Evolutionary conservation across 2,888 invertebrate species (phyloP), one percentile per base, ranked within the genome.

Genomic region (Lordiphosa fenestrarum): DNA sequence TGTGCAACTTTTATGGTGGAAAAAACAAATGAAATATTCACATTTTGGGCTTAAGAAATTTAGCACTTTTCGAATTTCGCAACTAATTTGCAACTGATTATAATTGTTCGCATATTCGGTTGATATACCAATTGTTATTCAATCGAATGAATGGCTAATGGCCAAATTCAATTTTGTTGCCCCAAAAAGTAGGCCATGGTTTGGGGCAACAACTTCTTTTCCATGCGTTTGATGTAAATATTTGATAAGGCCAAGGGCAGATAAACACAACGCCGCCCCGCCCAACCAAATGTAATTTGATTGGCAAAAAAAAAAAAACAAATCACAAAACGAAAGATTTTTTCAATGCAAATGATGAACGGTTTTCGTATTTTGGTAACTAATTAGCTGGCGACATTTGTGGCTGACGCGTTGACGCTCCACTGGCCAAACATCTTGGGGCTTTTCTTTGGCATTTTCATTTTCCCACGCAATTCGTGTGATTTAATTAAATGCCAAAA

Each of bases 401-500:
- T 54, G 78, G 72, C 56, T 59, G 63, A 63, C 58, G 15, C 13
- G 13, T 30, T 19, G 25, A 40, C 25, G 3, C 7, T 7, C 13
- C 19, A 6, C 10, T 15, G 35, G 30, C 15, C n/a, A 30, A 6
- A 21, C 7, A 25, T 23, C 2, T 48, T 51, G 12, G 40, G 23
- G 13, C 13, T 25, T 37, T 56, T 47, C 38, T 21, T 48, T 49
- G 30, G 15, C 39, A 54, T 58, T 47, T 53, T 50, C 44, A 37
- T 61, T 51, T 54, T 69, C 62, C 73, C 76, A 1, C 19, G 65
- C 62, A 73, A 46, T 73, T 73, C 60, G 65, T 62, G 66, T 71
- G 66, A 82, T 73, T 78, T 81, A 84, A 84, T 78, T 84, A 84
- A 84, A 77, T 63, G 64, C 40, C 68, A 71, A 78, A 67, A 81